Evolutionary conservation across 1,140 invertebrate genomes (phyloP).

Genomic region (Venustaconcha ellipsiformis): DNA sequence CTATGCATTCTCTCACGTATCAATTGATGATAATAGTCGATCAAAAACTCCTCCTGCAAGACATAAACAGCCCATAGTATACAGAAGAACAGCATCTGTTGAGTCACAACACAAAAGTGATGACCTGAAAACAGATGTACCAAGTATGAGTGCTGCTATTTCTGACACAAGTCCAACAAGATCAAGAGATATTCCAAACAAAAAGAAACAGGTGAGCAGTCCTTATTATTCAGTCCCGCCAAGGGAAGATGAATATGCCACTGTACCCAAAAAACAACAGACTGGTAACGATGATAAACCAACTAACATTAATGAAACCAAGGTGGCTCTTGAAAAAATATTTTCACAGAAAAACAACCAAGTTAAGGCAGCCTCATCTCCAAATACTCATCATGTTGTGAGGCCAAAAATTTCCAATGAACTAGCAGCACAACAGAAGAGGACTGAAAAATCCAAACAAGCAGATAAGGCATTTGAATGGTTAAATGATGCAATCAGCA

Average conservation of each 20-base stretch:
- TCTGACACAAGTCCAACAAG: no score
- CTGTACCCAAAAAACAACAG: no score
- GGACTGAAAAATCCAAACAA: slow-evolving; percentile 18
- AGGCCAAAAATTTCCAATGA: no score
- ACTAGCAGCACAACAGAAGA: no score
- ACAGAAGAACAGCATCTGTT: slow-evolving; percentile 31
- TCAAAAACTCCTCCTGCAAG: slow-evolving; percentile 14
- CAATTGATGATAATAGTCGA: neutral
- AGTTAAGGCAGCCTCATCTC: no score
- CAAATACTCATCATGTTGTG: no score
- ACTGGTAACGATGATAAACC: neutral
- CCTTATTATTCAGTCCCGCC: slow-evolving; percentile 23
- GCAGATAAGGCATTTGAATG: slow-evolving; percentile 67
- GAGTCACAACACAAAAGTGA: slow-evolving; percentile 32
- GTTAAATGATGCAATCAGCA: slow-evolving; percentile 63
- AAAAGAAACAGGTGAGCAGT: no score
- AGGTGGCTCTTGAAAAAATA: neutral
- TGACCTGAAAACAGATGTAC: neutral
- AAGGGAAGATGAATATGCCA: neutral
- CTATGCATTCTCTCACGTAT: slow-evolving; percentile 10
- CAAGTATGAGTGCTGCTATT: no score
- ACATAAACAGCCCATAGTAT: slow-evolving; percentile 35
- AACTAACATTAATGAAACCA: neutral
- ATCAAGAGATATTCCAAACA: no score
- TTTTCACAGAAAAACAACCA: neutral